A percentile compares a stretch with the other conserved stretches of the same genome.
Evolutionary conservation across 2,113 vertebrate species (phyloP).

Genomic region (Serinus canaria): DNA sequence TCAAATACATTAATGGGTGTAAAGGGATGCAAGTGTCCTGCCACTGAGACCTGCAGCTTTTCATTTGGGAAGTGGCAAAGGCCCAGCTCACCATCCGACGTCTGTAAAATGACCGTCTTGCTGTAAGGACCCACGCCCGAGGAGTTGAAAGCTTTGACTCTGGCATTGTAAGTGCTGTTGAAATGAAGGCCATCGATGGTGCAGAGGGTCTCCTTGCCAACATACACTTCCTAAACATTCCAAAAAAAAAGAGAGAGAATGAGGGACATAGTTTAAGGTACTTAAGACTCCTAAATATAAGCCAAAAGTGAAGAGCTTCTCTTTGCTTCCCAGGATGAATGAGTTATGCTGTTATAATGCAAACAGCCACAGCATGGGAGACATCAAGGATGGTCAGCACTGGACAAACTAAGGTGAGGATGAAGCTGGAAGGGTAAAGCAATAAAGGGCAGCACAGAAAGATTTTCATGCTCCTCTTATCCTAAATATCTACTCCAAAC

Average conservation of each 20-base stretch:
- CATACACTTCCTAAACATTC: conserved; percentile 88
- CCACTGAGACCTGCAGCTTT: background rate
- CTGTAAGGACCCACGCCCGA: conserved; percentile 92
- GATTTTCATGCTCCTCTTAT: background rate
- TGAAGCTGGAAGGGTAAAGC: background rate
- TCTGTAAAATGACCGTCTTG: conserved; percentile 95
- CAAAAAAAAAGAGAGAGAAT: background rate
- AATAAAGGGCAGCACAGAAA: background rate
- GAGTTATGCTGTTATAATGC: background rate
- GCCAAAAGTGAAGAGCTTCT: background rate
- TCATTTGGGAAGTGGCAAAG: background rate
- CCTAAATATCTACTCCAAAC: background rate
- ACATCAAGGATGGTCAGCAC: background rate
- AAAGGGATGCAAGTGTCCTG: background rate
- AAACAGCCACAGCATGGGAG: background rate
- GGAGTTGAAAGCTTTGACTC: conserved; percentile 94
- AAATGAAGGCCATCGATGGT: conserved; percentile 98
- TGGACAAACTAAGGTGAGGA: background rate
- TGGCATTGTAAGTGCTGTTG: conserved; percentile 95
- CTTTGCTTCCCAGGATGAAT: background rate
- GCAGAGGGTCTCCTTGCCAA: conserved; percentile 96
- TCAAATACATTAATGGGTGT: background rate
- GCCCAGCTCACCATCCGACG: conserved; percentile 84
- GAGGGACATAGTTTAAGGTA: background rate
- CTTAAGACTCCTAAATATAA: background rate